Base-by-base conservation (phyloP, 1,140 invertebrate genomes). In the Drosophila suzukii region DNA sequence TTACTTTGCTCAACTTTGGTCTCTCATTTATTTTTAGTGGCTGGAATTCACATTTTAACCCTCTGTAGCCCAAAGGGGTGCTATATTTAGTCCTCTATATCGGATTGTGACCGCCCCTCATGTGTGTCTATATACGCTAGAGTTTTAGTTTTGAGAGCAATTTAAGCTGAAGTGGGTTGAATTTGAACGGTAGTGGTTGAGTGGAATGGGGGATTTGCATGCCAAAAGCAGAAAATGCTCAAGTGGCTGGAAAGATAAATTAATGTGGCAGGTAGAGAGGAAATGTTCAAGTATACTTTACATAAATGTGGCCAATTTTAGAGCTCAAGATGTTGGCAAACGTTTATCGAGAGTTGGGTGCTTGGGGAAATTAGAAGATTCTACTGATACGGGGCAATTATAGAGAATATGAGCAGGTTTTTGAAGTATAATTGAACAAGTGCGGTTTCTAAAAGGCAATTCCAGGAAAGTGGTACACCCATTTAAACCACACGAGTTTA, bases 291-390 rank as follows among this genome's bases (percentile, higher is more conserved):
- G 80, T 54, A 79, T 67, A 83, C 75, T 82, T 57, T 59, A 55
- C 76, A 57, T 79, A 81, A 85, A 75, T 88, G 83, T 82, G 38
- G 78, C 70, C 83, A 85, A 88, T 82, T 82, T 71, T 34, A 67
- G 46, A 50, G 47, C 39, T 53, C 54, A 57, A 76, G 59, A 43
- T 44, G 59, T 24, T 51, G 24, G 49, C n/a, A 27, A 39, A 59
- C 49, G 47, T 32, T 53, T 51, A 62, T 44, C 11, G 39, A 47
- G 49, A 17, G 50, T 13, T n/a, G 30, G 30, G 30, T 32, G 39
- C n/a, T 2, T 15, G 53, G 66, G 36, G n/a, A 53, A 68, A 44
- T 53, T 50, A 36, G 34, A 17, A 44, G 47, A 15, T 15, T 12
- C 34, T 17, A 8, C 30, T 59, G 49, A 71, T 71, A 34, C n/a